Evolutionary conservation across 2,113 vertebrate species (phyloP), one percentile per base, ranked within the genome.

Genomic region (Ia io): DNA sequence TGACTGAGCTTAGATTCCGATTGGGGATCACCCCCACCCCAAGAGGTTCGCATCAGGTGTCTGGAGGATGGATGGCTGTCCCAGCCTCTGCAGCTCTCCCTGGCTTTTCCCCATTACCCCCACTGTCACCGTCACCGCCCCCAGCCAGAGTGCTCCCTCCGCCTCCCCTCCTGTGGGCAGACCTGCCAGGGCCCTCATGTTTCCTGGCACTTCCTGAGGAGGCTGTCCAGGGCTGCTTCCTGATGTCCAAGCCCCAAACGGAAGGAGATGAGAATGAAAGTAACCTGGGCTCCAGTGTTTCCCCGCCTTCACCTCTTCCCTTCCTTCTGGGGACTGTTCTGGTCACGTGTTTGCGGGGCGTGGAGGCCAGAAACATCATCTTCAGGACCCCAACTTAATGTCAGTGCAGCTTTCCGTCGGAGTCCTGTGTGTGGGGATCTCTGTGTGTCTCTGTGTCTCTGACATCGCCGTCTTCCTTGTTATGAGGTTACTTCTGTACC

Each of bases 91-190:
- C 32, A 12, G 59, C 70, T 73, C 20, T 12, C 4, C 56, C 70
- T 32, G 5, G 25, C 37, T 63, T 44, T 37, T 47, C 42, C 18
- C 25, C 70, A 6, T 37, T 32, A 6, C 30, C n/a, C 56, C 8
- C 42, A 9, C 28, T 2, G 0, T 7, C 42, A 47, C 30, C 2
- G 5, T 8, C 42, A 47, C 42, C 3, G 1, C 7, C 17, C 37
- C 3, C 23, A 49, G 51, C 30, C 37, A 35, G 30, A n/a, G 8
- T 73, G 59, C 20, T 49, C n/a, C 85, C 37, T 17, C 42, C 40
- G 0, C 0, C 0, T 2, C 30, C 0, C 4, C 9, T 47, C 32
- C 18, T 7, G 10, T 10, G 65, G 56, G 5, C 9, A 35, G n/a
- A 25, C 59, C 61, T 53, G 49, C 67, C 2, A 61, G 70, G 23